Conservation (phyloP, 2,888 invertebrate genomes). For the Scaptomyza cyrtandrae region DNA sequence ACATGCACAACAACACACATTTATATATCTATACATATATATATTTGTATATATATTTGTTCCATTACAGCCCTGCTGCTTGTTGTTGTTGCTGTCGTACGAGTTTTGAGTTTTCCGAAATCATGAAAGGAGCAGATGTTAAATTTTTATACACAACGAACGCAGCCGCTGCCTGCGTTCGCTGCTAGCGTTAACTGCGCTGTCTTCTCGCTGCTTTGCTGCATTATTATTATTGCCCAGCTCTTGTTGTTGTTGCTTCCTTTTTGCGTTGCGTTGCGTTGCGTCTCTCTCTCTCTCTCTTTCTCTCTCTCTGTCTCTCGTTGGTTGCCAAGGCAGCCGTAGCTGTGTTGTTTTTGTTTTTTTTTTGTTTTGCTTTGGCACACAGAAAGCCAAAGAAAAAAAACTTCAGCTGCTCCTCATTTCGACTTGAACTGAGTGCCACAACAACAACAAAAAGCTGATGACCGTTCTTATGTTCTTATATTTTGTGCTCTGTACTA, state of each 20-base stretch:
- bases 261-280: constrained; percentile 16
- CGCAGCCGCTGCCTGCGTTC: constrained; percentile 39
- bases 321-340: constrained; percentile 53
- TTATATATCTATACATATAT: too few relatives aligned
- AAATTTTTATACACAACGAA: constrained; percentile 79
- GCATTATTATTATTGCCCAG: constrained; percentile 67
- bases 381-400: constrained; percentile 12
- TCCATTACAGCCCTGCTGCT: constrained; percentile 71
- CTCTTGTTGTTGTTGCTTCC: constrained; percentile 48
- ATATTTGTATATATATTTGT: constrained; percentile 62
- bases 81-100: constrained; percentile 59
- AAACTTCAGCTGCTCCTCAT: constrained; percentile 74
- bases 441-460: neutral
- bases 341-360: constrained; percentile 30
- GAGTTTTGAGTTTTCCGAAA: constrained; percentile 84
- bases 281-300: constrained; percentile 11
- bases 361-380: constrained; percentile 55
- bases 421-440: constrained; percentile 24
- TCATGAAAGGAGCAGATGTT: constrained; percentile 84
- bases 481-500: neutral
- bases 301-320: constrained; percentile 12
- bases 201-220: constrained; percentile 40
- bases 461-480: neutral
- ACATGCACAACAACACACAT: constrained; percentile 7
- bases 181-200: constrained; percentile 39